Evolutionary conservation across 2,888 invertebrate genomes (phyloP).

Genomic region (Caenorhabditis wallacei): DNA sequence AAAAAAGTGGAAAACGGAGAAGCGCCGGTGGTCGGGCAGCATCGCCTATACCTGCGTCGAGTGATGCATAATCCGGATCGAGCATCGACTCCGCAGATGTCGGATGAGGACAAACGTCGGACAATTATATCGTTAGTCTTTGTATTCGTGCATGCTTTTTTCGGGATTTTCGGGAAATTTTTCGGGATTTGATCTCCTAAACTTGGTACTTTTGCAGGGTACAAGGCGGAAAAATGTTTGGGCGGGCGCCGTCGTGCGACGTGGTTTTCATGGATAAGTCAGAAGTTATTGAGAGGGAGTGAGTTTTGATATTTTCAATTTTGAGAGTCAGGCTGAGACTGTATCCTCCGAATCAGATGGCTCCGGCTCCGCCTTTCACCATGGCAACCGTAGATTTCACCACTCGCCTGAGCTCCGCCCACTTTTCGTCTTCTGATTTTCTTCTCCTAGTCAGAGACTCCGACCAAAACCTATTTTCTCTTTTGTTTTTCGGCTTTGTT

Average conservation of each 20-base stretch:
- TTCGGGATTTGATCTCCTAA: not conserved
- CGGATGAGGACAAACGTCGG: conserved; percentile 1
- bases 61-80: conserved; percentile 13
- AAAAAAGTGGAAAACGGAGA: not conserved
- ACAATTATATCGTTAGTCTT: conserved; percentile 44
- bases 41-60: conserved; percentile 23
- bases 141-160: not conserved
- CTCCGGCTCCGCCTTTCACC: not conserved
- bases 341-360: no score
- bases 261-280: not conserved
- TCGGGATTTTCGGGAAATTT: not conserved
- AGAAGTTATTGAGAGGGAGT: conserved; percentile 2
- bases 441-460: not conserved
- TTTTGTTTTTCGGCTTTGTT: not conserved
- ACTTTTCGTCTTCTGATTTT: not conserved
- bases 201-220: not conserved
- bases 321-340: no score
- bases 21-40: not conserved
- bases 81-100: not conserved
- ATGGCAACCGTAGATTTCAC: not conserved
- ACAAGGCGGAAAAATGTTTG: conserved; percentile 21
- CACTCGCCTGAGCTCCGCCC: not conserved
- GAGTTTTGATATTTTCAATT: not conserved
- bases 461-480: not conserved
- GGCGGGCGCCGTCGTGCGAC: not conserved